phyloP scores from a whole-genome alignment of 2,888 invertebrate species.

The Andrena praecox region DNA sequence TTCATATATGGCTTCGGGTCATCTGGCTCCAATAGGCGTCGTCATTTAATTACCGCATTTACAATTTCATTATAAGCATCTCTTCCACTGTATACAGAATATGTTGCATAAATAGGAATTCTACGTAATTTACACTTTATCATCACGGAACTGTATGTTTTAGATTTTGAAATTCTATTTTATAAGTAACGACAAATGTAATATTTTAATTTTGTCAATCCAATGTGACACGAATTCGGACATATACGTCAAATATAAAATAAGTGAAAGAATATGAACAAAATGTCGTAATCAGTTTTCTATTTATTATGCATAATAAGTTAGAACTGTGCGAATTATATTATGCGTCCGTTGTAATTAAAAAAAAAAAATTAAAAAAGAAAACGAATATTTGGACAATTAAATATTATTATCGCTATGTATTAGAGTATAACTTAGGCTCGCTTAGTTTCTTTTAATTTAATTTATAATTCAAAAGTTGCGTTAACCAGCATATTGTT shows the following conservation, averaged over 20 bases:
- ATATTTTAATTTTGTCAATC: neutral
- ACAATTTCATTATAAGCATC: no score
- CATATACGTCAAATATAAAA: neutral
- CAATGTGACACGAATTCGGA: neutral
- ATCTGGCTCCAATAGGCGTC: no score
- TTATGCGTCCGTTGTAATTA: neutral
- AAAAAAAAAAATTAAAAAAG: slow-evolving; percentile 18
- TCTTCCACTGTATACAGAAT: neutral
- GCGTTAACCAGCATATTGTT: slow-evolving; percentile 8
- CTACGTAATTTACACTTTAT: neutral
- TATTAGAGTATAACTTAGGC: slow-evolving; percentile 7
- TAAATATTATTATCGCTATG: slow-evolving; percentile 1
- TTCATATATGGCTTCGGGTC: no score
- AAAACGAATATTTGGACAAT: slow-evolving; percentile 10
- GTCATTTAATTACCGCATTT: no score
- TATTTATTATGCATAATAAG: slow-evolving; percentile 13
- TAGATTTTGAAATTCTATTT: neutral
- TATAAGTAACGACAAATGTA: neutral
- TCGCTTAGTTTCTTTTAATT: neutral
- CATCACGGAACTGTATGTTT: neutral
- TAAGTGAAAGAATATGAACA: neutral
- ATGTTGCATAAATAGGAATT: neutral
- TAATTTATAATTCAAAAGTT: neutral
- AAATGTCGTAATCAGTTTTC: slow-evolving; percentile 19
- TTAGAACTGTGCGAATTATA: neutral